These are phyloP conservation scores for Trachurus trachurus DNA, from an alignment of 2,797 vertebrate genomes.

Conservation along the genomic window DNA sequence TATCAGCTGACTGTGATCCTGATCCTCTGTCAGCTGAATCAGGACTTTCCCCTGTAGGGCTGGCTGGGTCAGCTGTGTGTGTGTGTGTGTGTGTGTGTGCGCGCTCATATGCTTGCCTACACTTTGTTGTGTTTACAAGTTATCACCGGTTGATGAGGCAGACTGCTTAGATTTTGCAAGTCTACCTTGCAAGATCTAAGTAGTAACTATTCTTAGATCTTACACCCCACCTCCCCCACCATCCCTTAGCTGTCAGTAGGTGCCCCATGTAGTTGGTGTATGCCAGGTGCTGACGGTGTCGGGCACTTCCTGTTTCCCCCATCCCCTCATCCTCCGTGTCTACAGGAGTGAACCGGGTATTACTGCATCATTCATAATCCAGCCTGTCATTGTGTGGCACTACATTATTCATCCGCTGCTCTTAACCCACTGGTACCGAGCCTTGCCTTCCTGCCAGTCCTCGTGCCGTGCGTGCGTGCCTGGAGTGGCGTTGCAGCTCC, in stretches of 20 bases:
- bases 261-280: constrained; percentile 40
- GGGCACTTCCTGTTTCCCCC: constrained; percentile 51
- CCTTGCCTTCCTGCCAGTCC: constrained; percentile 22
- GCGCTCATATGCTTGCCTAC: constrained; percentile 15
- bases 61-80: constrained; percentile 58
- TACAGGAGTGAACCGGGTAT: constrained; percentile 39
- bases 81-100: constrained; percentile 35
- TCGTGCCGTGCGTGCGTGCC: background rate
- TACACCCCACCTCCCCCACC: too few relatives aligned
- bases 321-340: constrained; percentile 35
- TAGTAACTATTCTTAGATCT: too few relatives aligned
- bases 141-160: constrained; percentile 16
- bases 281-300: constrained; percentile 54
- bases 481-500: constrained; percentile 44
- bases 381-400: constrained; percentile 65
- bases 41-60: constrained; percentile 70
- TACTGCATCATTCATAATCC: constrained; percentile 75
- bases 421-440: constrained; percentile 56
- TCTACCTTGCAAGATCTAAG: too few relatives aligned
- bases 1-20: constrained; percentile 78
- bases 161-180: background rate
- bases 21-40: constrained; percentile 82
- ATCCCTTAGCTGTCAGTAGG: constrained; percentile 23
- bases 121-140: constrained; percentile 53
- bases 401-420: constrained; percentile 71